Percentiles rank a stretch among this genome's conserved stretches.
phyloP scores from a whole-genome alignment of 2,797 vertebrate species.

The Emys orbicularis region DNA sequence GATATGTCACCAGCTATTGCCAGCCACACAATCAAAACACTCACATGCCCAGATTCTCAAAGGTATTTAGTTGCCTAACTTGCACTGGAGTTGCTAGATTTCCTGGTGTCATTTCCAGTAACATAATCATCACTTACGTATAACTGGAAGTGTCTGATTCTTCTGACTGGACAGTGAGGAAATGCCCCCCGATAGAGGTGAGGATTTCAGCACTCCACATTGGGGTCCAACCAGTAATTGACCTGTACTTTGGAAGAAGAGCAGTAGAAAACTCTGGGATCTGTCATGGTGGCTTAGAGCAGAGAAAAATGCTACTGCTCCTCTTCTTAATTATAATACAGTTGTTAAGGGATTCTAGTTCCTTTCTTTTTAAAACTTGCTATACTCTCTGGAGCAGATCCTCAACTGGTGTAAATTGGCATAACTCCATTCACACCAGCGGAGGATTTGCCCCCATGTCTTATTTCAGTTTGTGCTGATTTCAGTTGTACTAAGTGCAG shows the following conservation, averaged over 20 bases:
- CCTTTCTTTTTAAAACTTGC: slow-evolving; percentile 22
- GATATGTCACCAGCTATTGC: not conserved
- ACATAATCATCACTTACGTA: not conserved
- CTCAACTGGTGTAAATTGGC: not conserved
- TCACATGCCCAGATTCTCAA: not conserved
- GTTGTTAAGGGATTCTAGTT: slow-evolving; percentile 28
- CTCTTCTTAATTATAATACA: not conserved
- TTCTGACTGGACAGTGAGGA: not conserved
- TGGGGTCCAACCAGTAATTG: not conserved
- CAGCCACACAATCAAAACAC: not conserved
- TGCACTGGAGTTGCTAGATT: not conserved
- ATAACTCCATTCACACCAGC: not conserved
- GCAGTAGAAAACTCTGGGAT: not conserved
- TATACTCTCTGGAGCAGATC: not conserved
- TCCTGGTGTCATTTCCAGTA: not conserved
- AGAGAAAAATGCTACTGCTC: not conserved
- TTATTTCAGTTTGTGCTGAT: slow-evolving; percentile 2
- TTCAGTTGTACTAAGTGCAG: not conserved
- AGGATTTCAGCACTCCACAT: not conserved
- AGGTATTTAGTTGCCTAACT: not conserved
- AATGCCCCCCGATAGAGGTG: not conserved
- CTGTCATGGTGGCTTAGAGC: not conserved
- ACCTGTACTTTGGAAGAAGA: not conserved
- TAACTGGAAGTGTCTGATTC: not conserved
- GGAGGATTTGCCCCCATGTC: not conserved